Base-by-base conservation (phyloP, 2,888 invertebrate genomes). In the Cheilosia soror region DNA sequence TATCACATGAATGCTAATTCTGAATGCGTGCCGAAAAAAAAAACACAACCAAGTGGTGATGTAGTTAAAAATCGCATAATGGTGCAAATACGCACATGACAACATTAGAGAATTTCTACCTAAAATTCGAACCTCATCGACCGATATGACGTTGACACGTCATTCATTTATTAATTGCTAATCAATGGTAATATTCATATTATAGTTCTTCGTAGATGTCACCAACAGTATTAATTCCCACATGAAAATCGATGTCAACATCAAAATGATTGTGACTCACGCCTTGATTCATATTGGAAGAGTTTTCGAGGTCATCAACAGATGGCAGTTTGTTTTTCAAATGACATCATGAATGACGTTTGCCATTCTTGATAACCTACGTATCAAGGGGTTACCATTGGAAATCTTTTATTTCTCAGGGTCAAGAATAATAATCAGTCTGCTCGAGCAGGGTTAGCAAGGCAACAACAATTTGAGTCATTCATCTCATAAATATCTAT, bases 311-410 rank as follows among this genome's bases (percentile, higher is more conserved):
- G 58, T 49, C 69, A 58, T n/a, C 33, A 7, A 47, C 0, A 20
- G 15, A 71, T 58, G 44, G 27, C 11, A 37, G 9, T 25, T n/a
- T 11, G 4, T 9, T 44, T 53, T 13, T 1, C 1, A 40, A 63
- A 62, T 73, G 73, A 62, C 53, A 63, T 63, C 62, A 63, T 63
- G n/a, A 27, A 58, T 73, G 73, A 53, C 73, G 63, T 63, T 31
- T 69, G 20, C 29, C 2, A 0, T 15, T 1, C 15, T 13, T 5
- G 51, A 40, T 65, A 51, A 51, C 65, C 51, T n/a, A 15, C 15
- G 33, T 15, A 15, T n/a, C 5, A 42, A 13, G n/a, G 7, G 37
- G 47, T 20, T 47, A 47, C 15, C 5, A 49, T 6, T 47, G 31
- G 42, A 25, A 57, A 47, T 33, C 31, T 69, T 31, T 13, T n/a